These are phyloP conservation scores for Threskiornis aethiopicus DNA, from an alignment of 2,797 vertebrate species.

Conservation along the genomic window DNA sequence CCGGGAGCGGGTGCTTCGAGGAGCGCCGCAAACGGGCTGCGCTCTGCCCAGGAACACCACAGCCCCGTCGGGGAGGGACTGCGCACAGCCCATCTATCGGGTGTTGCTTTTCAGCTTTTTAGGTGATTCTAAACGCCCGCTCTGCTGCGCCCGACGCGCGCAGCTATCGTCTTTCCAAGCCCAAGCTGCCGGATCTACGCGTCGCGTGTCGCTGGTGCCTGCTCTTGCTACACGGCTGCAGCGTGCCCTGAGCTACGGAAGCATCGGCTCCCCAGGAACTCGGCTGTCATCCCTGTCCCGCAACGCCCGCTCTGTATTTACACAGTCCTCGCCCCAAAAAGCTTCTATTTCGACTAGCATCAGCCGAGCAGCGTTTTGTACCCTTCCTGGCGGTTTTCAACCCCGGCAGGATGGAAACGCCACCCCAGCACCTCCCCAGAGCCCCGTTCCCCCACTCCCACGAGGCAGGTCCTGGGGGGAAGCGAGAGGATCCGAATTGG, in stretches of 20 bases:
- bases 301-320: not conserved
- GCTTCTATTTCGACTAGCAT: not conserved
- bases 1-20: accelerated
- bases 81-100: accelerated
- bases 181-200: not conserved
- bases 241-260: accelerated
- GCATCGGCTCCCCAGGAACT: not conserved
- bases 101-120: not conserved
- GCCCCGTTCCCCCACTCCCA: not conserved
- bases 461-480: not conserved
- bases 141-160: accelerated
- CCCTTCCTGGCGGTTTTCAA: not conserved
- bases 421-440: not conserved
- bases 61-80: accelerated
- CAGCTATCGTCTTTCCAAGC: not conserved
- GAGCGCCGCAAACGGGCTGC: not conserved
- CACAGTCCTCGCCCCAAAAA: not conserved
- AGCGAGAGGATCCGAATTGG: not conserved
- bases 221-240: not conserved
- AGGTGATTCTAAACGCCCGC: not conserved
- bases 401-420: not conserved
- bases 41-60: not conserved
- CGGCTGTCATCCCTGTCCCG: accelerated
- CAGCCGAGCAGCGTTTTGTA: not conserved
- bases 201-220: not conserved